Evolutionary conservation across 2,797 vertebrate species (phyloP), one percentile per base, ranked within the genome.

Genomic region (Poeciliopsis infans): DNA sequence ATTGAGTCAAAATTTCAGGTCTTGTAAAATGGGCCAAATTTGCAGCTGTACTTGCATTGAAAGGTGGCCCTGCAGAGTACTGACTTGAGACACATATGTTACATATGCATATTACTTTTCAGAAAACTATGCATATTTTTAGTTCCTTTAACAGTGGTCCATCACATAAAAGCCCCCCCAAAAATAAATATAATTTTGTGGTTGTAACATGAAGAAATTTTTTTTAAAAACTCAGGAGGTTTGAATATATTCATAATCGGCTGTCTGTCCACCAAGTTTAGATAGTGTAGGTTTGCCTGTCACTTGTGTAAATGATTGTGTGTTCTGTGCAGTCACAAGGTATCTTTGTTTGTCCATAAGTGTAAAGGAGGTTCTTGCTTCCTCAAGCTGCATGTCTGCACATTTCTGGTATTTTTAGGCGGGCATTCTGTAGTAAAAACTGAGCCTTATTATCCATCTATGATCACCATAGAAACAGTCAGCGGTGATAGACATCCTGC

Each of bases 391-490:
- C 64, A 8, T 75, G 55, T 84, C 73, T 83, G 41, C 39, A n/a
- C 31, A 75, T 31, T 12, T 13, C 41, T 73, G 57, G 73, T 16
- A 43, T 70, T 86, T 82, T 84, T 16, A 78, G 46, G 64, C 55
- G 28, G 76, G 36, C 25, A 72, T 74, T 89, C 75, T 81, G 73
- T 75, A 77, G 85, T 73, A 88, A 81, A 77, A 86, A 85, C 3
- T 83, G 76, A 39, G 39, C 80, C 53, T 82, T 75, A 83, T 78
- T 83, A 70, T 70, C 64, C 76, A 77, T 80, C 77, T 79, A 72
- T 86, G 79, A 90, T 94, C 78, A 76, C 90, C 88, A 92, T 93
- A 90, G 92, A 88, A 94, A 94, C 93, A 84, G 90, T 66, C 83
- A 43, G 49, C 79, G 81, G 91, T 91, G 78, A 90, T 82, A 93